phyloP scores from a whole-genome alignment of 2,113 vertebrate genomes.

The Anoplopoma fimbria region DNA sequence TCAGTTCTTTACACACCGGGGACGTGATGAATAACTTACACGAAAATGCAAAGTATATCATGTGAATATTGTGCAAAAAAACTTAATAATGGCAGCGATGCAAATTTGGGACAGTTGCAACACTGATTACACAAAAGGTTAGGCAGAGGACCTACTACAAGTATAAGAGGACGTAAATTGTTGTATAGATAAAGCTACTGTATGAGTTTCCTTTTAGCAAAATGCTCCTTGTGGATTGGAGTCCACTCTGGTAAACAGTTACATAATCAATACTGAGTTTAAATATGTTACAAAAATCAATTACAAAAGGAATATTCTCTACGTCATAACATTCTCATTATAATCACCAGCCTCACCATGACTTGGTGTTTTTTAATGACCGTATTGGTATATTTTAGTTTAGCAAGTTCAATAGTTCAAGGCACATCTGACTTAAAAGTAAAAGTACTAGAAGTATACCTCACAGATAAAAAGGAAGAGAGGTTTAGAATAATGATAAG shows the following conservation, averaged over 20 bases:
- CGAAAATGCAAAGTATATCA: too few relatives aligned
- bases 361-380: neutral
- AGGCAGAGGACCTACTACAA: too few relatives aligned
- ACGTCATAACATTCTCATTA: neutral
- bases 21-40: neutral
- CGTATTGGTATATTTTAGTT: neutral
- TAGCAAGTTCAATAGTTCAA: neutral
- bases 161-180: neutral
- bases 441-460: neutral
- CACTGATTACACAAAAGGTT: too few relatives aligned
- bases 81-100: too few relatives aligned
- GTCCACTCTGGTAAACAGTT: neutral
- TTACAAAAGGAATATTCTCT: neutral
- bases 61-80: too few relatives aligned
- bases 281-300: neutral
- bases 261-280: neutral
- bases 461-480: neutral
- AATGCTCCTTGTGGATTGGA: neutral
- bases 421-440: neutral
- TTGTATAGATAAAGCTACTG: neutral
- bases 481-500: neutral
- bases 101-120: too few relatives aligned
- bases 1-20: too few relatives aligned
- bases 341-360: neutral
- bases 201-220: neutral